These are phyloP conservation scores for Mesitornis unicolor DNA, from an alignment of 2,113 vertebrate species.

Conservation along the genomic window DNA sequence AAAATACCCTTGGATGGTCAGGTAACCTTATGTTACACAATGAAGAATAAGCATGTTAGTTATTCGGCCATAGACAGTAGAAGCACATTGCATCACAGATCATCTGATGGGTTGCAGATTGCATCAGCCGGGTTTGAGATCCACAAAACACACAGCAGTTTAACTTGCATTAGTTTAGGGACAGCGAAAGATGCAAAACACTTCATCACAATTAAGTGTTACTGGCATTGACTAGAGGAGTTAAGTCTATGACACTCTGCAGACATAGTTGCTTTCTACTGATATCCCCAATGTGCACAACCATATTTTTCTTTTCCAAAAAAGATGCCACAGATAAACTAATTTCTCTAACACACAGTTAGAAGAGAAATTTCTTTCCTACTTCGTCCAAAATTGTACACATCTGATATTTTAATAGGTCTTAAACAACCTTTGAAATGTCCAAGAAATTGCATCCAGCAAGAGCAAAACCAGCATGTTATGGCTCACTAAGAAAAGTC, in stretches of 20 bases:
- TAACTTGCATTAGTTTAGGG: neutral
- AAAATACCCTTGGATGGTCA: slow-evolving; percentile 54
- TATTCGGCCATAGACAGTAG: neutral
- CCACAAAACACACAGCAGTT: neutral
- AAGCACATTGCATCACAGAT: neutral
- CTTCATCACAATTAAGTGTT: neutral
- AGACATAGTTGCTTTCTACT: neutral
- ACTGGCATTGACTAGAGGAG: neutral
- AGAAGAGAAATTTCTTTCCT: neutral
- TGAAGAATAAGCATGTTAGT: neutral
- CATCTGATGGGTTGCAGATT: too few species aligned
- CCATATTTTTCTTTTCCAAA: neutral
- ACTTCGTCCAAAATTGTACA: neutral
- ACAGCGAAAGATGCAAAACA: neutral
- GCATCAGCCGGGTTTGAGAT: neutral
- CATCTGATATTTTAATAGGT: neutral
- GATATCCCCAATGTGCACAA: neutral
- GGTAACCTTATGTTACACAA: slow-evolving; percentile 30
- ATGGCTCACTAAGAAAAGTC: neutral
- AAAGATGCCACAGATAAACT: neutral
- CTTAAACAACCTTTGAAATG: neutral
- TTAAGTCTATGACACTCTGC: neutral
- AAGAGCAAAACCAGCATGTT: neutral
- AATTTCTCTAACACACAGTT: neutral
- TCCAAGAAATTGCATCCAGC: fast-evolving